phyloP scores from a whole-genome alignment of 1,140 invertebrate genomes.

The Aphidius gifuensis region DNA sequence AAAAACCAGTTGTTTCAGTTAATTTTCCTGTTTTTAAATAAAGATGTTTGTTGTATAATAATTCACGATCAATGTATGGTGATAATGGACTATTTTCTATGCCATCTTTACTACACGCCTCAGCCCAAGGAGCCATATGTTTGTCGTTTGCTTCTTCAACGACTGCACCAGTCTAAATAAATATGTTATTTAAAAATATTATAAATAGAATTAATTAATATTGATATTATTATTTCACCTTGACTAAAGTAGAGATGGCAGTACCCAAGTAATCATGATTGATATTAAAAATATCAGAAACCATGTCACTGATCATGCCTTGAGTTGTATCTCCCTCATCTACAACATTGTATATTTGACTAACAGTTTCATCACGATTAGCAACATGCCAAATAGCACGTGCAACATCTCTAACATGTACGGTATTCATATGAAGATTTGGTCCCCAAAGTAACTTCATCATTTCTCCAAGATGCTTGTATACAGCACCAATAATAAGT shows the following conservation, averaged over 20 bases:
- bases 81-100: conserved; percentile 83
- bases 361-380: conserved; percentile 53
- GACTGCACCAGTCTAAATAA: conserved; percentile 54
- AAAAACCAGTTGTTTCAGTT: conserved; percentile 54
- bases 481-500: conserved; percentile 81
- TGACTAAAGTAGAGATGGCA: conserved; percentile 72
- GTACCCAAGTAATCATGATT: conserved; percentile 84
- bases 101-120: conserved; percentile 71
- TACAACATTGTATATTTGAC: conserved; percentile 76
- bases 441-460: conserved; percentile 90
- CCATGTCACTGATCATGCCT: conserved; percentile 72
- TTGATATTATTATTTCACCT: conserved; percentile 26
- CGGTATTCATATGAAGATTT: conserved; percentile 80
- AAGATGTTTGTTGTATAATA: conserved; percentile 76
- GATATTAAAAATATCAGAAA: conserved; percentile 81
- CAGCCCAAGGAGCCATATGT: conserved; percentile 86
- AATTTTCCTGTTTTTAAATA: conserved; percentile 72
- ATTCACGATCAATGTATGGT: conserved; percentile 79
- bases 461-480: conserved; percentile 82
- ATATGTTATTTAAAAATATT: too few relatives aligned
- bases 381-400: conserved; percentile 73
- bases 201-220: too few relatives aligned
- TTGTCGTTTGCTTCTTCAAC: conserved; percentile 90
- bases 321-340: conserved; percentile 82
- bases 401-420: conserved; percentile 81